Evolutionary conservation across 2,113 vertebrate genomes (phyloP).

Genomic region (Excalfactoria chinensis): DNA sequence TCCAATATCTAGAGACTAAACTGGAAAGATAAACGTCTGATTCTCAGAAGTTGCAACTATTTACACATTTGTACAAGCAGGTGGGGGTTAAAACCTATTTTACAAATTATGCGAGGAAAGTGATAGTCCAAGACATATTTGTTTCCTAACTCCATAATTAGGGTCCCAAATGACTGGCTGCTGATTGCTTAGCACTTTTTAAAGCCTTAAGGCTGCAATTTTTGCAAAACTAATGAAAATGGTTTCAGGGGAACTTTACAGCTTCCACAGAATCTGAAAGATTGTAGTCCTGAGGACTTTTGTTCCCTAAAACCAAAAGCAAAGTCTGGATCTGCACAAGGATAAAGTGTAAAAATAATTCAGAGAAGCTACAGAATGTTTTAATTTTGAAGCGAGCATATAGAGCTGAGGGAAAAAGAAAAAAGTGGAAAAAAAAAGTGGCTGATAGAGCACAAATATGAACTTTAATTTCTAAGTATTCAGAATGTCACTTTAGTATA

Average conservation of each 20-base stretch:
- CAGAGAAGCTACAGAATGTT: not conserved
- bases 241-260: slow-evolving; percentile 56
- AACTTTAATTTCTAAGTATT: not conserved
- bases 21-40: not conserved
- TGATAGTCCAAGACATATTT: slow-evolving; percentile 47
- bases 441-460: not conserved
- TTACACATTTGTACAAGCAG: not conserved
- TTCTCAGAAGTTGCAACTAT: not conserved
- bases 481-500: not conserved
- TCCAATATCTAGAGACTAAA: not conserved
- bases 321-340: not conserved
- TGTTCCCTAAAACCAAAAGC: slow-evolving; percentile 1
- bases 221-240: slow-evolving; percentile 61
- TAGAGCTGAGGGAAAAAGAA: not conserved
- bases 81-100: slow-evolving; percentile 36
- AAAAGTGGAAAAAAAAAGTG: not conserved
- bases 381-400: not conserved
- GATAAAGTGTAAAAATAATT: not conserved
- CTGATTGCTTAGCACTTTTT: slow-evolving; percentile 67
- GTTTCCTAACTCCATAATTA: slow-evolving; percentile 63
- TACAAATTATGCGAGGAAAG: slow-evolving; percentile 25
- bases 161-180: slow-evolving; percentile 56
- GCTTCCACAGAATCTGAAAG: slow-evolving; percentile 41
- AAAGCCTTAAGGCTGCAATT: slow-evolving; percentile 66
- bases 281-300: not conserved